Evolutionary conservation across 2,888 invertebrate species (phyloP), one percentile per base, ranked within the genome.

Genomic region (Drosophila barbarae): DNA sequence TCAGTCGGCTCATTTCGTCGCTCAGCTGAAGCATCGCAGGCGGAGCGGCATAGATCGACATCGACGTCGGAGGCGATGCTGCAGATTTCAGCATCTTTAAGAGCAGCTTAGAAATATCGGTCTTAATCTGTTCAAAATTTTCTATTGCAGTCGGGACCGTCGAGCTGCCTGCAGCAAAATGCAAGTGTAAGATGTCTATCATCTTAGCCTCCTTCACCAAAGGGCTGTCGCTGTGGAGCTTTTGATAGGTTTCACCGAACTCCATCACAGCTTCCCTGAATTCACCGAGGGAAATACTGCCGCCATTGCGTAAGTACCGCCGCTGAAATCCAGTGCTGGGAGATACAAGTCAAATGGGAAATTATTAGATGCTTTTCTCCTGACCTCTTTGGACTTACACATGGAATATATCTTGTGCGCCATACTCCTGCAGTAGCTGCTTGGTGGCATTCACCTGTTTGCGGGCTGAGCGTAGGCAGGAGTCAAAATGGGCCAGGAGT

Each of bases 401-500:
- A n/a, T 69, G 46, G 34, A 52, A 83, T 12, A 53, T 44, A 49
- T 83, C 77, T 7, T n/a, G 38, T 0, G 47, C 12, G 9, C 36
- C 12, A 5, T 30, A 44, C 6, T 23, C 49, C 0, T 66, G 46
- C 5, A 47, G 42, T 1, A 68, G 34, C 4, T 55, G 39, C 32
- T 56, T 46, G 9, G 73, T 64, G 13, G 13, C 18, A 1, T 18
- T 50, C 2, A 77, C 39, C 9, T 12, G 32, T 0, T 23, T 23
- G 1, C 64, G 58, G 9, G 67, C 49, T 10, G 9, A 32, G 1
- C 66, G 46, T n/a, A 77, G 38, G 8, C 39, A 30, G 0, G 78
- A 68, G n/a, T 71, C 59, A 8, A 53, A 81, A 15, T 55, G 53
- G 1, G 15, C 5, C 6, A 57, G 15, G 6, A 68, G 64, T 21